Percentiles rank a stretch among this genome's conserved stretches.
phyloP scores from a whole-genome alignment of 2,888 invertebrate genomes.

The Diloba caeruleocephala region DNA sequence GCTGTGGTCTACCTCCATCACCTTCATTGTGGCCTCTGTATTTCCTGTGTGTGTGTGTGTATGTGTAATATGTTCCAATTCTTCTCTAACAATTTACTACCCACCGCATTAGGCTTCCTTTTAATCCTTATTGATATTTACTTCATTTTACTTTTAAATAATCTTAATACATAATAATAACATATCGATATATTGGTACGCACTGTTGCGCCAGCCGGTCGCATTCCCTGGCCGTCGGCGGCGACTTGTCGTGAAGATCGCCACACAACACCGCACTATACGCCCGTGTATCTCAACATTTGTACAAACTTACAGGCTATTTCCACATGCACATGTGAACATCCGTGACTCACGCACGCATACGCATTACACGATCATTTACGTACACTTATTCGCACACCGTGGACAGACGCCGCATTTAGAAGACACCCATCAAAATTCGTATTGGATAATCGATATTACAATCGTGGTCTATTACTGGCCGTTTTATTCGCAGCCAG shows the following conservation, averaged over 20 bases:
- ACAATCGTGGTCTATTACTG: constrained; percentile 62
- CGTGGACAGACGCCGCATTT: constrained; percentile 64
- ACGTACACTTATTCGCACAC: constrained; percentile 72
- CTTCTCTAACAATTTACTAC: too few species aligned
- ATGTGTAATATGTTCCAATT: too few species aligned
- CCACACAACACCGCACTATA: constrained; percentile 67
- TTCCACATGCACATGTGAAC: constrained; percentile 85
- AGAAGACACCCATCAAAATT: constrained; percentile 69
- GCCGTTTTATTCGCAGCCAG: constrained; percentile 57
- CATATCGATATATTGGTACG: constrained; percentile 70
- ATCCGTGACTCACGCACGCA: constrained; percentile 85
- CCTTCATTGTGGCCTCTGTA: too few species aligned
- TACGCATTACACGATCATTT: constrained; percentile 75
- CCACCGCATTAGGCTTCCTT: too few species aligned
- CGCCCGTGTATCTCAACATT: constrained; percentile 75
- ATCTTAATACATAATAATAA: constrained; percentile 18
- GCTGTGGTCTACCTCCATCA: too few species aligned
- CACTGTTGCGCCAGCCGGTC: constrained; percentile 86
- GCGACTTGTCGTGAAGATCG: constrained; percentile 80
- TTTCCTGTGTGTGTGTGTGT: too few species aligned
- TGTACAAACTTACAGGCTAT: constrained; percentile 82
- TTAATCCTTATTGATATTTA: too few species aligned
- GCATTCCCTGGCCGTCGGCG: constrained; percentile 82
- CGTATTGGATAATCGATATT: constrained; percentile 72
- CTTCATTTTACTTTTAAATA: constrained; percentile 5